Conservation (phyloP, 1,140 invertebrate species). For the Zaprionus ghesquierei region DNA sequence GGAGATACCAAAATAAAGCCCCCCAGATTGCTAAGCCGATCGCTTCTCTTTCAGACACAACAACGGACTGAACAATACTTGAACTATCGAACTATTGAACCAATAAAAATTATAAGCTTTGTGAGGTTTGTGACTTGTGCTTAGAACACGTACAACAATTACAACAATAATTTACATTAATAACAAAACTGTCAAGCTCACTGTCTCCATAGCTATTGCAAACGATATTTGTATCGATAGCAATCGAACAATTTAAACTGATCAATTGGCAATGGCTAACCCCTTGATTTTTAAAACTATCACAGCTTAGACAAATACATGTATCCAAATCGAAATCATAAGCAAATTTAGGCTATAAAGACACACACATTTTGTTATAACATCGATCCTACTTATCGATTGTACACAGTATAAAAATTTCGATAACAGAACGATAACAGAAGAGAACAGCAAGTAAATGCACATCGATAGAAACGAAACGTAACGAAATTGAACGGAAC, state of each 20-base stretch:
- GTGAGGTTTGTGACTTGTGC: conserved; percentile 1
- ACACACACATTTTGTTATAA: conserved; percentile 1
- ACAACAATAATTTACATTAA: neutral
- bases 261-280: neutral
- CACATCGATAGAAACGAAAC: conserved; percentile 33
- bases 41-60: neutral
- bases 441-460: conserved; percentile 16
- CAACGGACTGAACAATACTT: neutral
- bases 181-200: neutral
- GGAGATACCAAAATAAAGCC: neutral
- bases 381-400: neutral
- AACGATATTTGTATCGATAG: neutral
- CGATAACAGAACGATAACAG: conserved; percentile 15
- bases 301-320: neutral
- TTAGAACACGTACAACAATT: conserved; percentile 1
- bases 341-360: neutral
- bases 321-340: neutral
- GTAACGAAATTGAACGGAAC: neutral
- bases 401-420: conserved; percentile 1
- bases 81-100: neutral
- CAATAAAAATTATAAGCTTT: neutral
- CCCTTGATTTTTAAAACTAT: neutral
- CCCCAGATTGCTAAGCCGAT: no score
- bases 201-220: neutral
- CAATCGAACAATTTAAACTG: neutral